Conservation (phyloP, 2,113 vertebrate genomes). For the Hippopotamus amphibius region DNA sequence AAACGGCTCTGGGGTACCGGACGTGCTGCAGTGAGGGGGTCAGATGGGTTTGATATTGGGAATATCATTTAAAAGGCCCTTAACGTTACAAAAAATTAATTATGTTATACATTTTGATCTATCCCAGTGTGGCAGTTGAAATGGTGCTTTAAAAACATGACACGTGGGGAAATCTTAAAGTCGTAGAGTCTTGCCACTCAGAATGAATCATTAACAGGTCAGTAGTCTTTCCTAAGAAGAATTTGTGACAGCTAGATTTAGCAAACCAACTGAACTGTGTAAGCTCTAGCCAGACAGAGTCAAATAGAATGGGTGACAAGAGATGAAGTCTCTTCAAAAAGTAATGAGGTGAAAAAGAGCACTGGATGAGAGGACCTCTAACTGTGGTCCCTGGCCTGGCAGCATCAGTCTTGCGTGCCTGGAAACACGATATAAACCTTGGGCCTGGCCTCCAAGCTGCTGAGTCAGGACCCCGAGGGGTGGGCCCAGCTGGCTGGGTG, state of each 20-base stretch:
- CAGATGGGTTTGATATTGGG: background rate
- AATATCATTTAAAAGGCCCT: background rate
- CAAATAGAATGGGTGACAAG: background rate
- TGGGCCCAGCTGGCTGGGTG: rapidly evolving
- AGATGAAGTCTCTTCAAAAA: background rate
- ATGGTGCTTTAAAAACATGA: background rate
- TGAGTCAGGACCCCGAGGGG: background rate
- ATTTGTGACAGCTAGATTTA: background rate
- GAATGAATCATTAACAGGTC: background rate
- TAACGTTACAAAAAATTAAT: background rate
- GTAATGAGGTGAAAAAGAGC: background rate
- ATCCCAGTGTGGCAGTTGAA: background rate
- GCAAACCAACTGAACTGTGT: background rate
- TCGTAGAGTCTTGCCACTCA: background rate
- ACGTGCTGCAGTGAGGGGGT: background rate
- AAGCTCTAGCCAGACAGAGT: background rate
- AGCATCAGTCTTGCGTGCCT: rapidly evolving
- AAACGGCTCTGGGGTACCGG: rapidly evolving
- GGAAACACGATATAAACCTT: background rate
- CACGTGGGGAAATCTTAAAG: background rate
- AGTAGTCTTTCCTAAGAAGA: background rate
- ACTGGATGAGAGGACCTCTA: background rate
- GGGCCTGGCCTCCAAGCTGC: background rate
- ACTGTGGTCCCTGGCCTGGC: background rate
- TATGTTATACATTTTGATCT: background rate